Base-by-base conservation (phyloP, 2,113 vertebrate species). In the Eudyptes chrysolophus region DNA sequence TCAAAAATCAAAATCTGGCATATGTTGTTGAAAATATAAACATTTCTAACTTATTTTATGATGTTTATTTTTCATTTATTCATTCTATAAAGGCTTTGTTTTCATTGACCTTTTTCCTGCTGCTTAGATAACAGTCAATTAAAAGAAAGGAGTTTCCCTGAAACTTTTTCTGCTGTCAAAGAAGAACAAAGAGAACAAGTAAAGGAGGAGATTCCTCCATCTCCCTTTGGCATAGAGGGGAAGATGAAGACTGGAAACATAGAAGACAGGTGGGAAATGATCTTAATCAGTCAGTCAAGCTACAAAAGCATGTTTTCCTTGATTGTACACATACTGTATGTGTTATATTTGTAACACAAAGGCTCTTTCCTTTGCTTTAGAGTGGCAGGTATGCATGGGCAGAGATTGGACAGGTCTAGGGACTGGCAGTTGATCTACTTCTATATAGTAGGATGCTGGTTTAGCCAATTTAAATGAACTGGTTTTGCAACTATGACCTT, bases 221-320 rank as follows among this genome's bases (percentile, higher is more conserved):
- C 81, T 61, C 83, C 86, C 8, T 98, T 97, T 88, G 94, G 84
- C 57, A 49, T 29, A 65, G 79, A 95, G 20, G 64, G 54, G 71
- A 92, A 84, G 25, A 64, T 51, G 36, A 90, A 54, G 54, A 66
- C 69, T 61, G 81, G 27, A 40, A 93, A 94, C 49, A 81, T 11
- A 54, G 97, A 98, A 78, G 94, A 97, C 48, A 98, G 98, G 98
- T 96, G 42, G 92, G 69, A 80, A 85, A 66, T 55, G 1, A 48
- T 17, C 34, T 57, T 48, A 30, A 16, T 55, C 44, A 51, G 16
- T 76, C 70, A 66, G 8, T 51, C 16, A 61, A 93, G 21, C 26
- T 42, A 32, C 18, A 57, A 76, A 81, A 38, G 14, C 6, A 12
- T 11, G 5, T 52, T 84, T 72, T 76, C 16, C n/a, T 80, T 90